Evolutionary conservation across 2,888 invertebrate genomes (phyloP).

Genomic region (Pterostichus niger): DNA sequence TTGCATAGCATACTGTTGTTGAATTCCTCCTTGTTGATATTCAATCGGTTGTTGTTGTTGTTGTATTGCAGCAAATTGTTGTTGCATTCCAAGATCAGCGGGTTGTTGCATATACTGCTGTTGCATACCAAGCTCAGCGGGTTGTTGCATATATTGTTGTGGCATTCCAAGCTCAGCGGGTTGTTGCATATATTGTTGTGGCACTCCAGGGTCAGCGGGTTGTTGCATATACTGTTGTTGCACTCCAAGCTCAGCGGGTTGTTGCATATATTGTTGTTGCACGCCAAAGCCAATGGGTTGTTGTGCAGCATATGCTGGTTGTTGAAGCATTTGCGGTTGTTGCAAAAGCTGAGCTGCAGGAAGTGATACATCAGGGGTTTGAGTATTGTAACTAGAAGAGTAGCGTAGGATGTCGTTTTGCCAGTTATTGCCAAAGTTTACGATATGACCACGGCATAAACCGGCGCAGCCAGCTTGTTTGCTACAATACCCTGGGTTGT

Average conservation of each 20-base stretch:
- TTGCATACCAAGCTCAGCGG: neutral
- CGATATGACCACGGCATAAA: constrained; percentile 18
- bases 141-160: constrained; percentile 18
- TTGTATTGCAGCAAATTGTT: neutral
- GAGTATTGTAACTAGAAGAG: neutral
- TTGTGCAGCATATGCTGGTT: neutral
- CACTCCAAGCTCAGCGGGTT: constrained; percentile 68
- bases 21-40: neutral
- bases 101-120: neutral
- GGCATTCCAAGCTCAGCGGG: neutral
- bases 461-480: constrained; percentile 9
- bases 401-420: constrained; percentile 22
- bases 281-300: constrained; percentile 72
- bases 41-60: neutral
- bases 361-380: constrained; percentile 1
- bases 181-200: neutral
- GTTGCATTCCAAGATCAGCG: neutral
- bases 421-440: constrained; percentile 20
- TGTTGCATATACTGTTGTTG: neutral
- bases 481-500: constrained; percentile 61
- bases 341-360: neutral
- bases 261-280: constrained; percentile 71
- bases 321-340: neutral
- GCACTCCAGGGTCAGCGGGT: too few species aligned
- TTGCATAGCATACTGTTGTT: neutral